Evolutionary conservation across 2,888 invertebrate species (phyloP).

Genomic region (Muscina levida): DNA sequence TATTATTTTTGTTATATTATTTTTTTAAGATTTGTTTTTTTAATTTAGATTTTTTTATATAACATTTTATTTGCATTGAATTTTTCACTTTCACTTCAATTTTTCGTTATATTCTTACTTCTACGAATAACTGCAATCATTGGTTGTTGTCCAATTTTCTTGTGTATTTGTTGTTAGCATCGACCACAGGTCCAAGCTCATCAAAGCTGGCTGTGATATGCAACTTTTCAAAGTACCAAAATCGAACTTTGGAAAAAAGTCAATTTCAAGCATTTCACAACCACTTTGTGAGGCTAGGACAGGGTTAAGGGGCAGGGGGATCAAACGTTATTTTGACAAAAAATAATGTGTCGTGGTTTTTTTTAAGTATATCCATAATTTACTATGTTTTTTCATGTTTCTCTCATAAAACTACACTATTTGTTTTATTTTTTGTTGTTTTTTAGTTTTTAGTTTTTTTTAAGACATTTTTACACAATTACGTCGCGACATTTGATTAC

Average conservation of each 20-base stretch:
- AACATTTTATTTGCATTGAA: no score
- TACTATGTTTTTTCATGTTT: constrained; percentile 4
- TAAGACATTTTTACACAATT: constrained; percentile 4
- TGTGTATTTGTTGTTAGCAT: constrained; percentile 18
- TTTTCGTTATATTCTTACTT: no score
- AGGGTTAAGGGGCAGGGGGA: constrained; percentile 58
- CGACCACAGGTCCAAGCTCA: constrained; percentile 84
- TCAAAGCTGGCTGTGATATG: constrained; percentile 99
- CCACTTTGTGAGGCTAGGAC: constrained; percentile 87
- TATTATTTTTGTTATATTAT: no score
- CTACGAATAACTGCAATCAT: no score
- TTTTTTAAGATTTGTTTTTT: no score
- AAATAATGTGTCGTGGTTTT: no score
- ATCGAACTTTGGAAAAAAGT: constrained; percentile 58
- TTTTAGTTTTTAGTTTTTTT: no score
- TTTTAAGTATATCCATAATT: no score
- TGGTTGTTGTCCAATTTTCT: no score
- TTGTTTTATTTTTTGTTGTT: constrained; percentile 21
- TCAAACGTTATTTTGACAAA: no score
- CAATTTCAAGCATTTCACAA: constrained; percentile 85
- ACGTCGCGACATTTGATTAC: neutral
- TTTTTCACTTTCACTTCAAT: no score
- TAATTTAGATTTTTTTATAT: no score
- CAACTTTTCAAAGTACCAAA: constrained; percentile 71
- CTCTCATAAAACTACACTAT: constrained; percentile 16